Conservation (phyloP, 30 jellyfish, hydroid and myxozoan genomes). For the Aurelia sp. region DNA sequence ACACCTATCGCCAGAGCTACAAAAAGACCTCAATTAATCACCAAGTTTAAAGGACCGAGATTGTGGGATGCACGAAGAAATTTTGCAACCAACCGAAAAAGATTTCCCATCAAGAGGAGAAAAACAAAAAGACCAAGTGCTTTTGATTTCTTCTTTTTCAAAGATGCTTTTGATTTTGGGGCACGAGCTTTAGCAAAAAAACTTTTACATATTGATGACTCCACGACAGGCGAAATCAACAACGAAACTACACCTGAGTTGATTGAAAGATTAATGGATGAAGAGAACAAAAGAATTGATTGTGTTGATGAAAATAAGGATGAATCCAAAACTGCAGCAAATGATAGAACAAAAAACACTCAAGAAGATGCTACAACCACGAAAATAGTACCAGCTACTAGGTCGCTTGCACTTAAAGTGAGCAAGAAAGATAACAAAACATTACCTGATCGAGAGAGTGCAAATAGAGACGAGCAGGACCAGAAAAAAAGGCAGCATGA, state of each 20-base stretch:
- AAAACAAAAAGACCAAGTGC: slow-evolving; percentile 15
- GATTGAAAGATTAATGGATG: neutral
- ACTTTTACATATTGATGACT: neutral
- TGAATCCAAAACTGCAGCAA: too few species aligned
- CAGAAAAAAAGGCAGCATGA: too few species aligned
- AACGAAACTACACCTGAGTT: slow-evolving; percentile 3
- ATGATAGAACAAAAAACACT: too few species aligned
- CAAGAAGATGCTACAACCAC: too few species aligned
- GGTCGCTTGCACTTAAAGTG: too few species aligned
- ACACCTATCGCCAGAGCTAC: neutral
- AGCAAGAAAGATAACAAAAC: too few species aligned
- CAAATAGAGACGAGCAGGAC: too few species aligned
- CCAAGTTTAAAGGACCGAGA: neutral
- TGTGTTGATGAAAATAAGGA: neutral
- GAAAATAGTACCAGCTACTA: too few species aligned
- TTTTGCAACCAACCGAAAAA: neutral
- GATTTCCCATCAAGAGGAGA: neutral
- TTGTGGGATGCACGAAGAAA: neutral
- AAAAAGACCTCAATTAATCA: neutral
- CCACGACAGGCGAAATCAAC: neutral
- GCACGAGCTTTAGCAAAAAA: slow-evolving; percentile 19
- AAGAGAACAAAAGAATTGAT: neutral
- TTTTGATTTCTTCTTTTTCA: slow-evolving; percentile 35
- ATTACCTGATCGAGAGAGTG: too few species aligned
- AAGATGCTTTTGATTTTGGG: slow-evolving; percentile 57